Evolutionary conservation across 2,888 invertebrate genomes (phyloP), one percentile per base, ranked within the genome.

Genomic region (Gerris lacustris): DNA sequence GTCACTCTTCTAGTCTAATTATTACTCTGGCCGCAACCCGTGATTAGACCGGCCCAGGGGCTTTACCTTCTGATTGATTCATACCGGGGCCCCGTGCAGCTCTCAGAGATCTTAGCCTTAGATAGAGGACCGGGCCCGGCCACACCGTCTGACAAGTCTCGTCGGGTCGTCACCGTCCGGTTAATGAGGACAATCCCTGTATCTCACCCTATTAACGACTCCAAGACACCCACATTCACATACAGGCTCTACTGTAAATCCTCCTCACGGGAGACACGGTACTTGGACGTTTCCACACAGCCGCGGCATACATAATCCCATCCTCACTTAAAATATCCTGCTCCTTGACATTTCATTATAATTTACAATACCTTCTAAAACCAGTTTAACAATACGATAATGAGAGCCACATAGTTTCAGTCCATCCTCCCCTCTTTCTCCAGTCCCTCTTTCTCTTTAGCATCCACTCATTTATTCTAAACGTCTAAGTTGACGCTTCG

Each of bases 171-270:
- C 55, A 55, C 55, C 55, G 15, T 15, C 15, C 55, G 9, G 55
- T 55, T 55, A 55, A 55, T 55, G 55, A 55, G 55, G 55, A 55
- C 55, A 55, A 55, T 55, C 55, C 55, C 55, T 55, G 55, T 55
- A 55, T 55, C 15, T 55, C 55, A 55, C 55, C 55, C 55, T 55
- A 55, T 55, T 55, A 55, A 55, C 55, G 9, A 9, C 55, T 55
- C 15, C 15, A 4, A 55, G 9, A 55, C 55, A 55, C 15, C 55
- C 55, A 55, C 55, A 55, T 55, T 11, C 55, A 55, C 55, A 55
- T 15, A 55, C 55, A 11, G 15, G 15, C 55, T 11, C 55, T 11
- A 9, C 55, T 55, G 11, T 55, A 55, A 55, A 55, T 55, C 55
- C 55, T 55, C 55, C 31, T 55, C 55, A 11, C 55, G 15, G 55